A percentile compares a stretch with the other conserved stretches of the same genome.
Conservation (phyloP, 1,140 invertebrate species). For the Teleogryllus occipitalis region DNA sequence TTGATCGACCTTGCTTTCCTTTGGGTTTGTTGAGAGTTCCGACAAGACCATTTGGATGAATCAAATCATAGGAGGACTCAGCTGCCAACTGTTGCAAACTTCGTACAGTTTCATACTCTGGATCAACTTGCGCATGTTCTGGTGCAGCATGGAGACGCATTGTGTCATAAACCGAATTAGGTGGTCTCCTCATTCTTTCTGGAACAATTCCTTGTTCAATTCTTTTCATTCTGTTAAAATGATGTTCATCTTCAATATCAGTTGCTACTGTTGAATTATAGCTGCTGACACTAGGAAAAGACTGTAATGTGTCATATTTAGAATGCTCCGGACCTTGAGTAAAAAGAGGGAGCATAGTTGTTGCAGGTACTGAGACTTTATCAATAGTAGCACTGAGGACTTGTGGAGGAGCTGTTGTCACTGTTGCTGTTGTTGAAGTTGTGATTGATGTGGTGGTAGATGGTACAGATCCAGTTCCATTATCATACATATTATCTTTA, state of each 20-base stretch:
- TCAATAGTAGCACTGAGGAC: neutral
- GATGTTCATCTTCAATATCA: constrained; percentile 11
- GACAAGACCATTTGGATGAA: constrained; percentile 12
- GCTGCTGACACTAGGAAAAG: constrained; percentile 20
- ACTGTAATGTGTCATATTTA: constrained; percentile 16
- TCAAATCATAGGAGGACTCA: constrained; percentile 11
- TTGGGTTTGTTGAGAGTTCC: constrained; percentile 9
- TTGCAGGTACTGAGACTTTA: neutral
- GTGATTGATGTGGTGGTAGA: neutral
- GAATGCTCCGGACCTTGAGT: constrained; percentile 6
- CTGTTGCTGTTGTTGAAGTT: neutral
- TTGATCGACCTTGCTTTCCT: neutral
- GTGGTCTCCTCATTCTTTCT: constrained; percentile 7
- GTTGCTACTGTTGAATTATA: constrained; percentile 17
- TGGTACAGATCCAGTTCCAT: neutral
- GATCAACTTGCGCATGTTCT: neutral
- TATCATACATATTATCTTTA: constrained; percentile 14
- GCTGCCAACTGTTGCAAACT: constrained; percentile 12
- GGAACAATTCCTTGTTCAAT: neutral
- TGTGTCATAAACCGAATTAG: constrained; percentile 12
- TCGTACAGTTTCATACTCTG: constrained; percentile 20
- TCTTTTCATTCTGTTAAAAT: neutral
- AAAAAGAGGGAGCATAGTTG: constrained; percentile 8
- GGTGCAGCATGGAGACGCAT: neutral
- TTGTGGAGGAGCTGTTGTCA: constrained; percentile 7